phyloP scores from a whole-genome alignment of 1,140 invertebrate genomes.

The Cotesia typhae region DNA sequence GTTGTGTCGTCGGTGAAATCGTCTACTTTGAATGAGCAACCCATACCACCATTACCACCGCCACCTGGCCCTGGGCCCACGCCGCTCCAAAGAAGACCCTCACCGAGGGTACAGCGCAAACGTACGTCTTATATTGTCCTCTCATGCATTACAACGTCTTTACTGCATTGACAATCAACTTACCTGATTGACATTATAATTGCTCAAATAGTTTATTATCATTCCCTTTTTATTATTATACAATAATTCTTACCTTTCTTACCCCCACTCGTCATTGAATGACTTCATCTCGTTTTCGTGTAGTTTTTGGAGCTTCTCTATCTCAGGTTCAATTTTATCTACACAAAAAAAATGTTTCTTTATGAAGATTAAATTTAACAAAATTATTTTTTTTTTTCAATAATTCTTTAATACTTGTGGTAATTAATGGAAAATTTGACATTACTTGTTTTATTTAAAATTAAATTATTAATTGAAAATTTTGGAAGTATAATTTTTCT shows the following conservation, averaged over 20 bases:
- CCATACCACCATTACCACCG: conserved; percentile 55
- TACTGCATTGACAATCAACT: conserved; percentile 5
- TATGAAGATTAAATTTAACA: too few relatives aligned
- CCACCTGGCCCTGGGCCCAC: conserved; percentile 54
- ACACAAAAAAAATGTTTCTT: too few relatives aligned
- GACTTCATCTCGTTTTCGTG: background rate
- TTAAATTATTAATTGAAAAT: too few relatives aligned
- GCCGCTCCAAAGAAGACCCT: conserved; percentile 53
- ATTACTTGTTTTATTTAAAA: too few relatives aligned
- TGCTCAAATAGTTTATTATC: background rate
- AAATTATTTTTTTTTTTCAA: too few relatives aligned
- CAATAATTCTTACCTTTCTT: background rate
- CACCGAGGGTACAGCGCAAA: conserved; percentile 56
- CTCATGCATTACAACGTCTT: conserved; percentile 35
- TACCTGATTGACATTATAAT: background rate
- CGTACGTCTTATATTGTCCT: conserved; percentile 54
- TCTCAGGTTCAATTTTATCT: too few relatives aligned
- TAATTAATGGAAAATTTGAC: too few relatives aligned
- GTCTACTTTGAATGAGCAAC: conserved; percentile 47
- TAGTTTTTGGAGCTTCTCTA: too few relatives aligned
- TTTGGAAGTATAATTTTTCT: too few relatives aligned
- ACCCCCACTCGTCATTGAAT: background rate
- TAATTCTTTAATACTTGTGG: too few relatives aligned
- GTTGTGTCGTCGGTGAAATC: conserved; percentile 44
- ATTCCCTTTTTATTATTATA: background rate